Percentiles rank a stretch among this genome's conserved stretches.
Evolutionary conservation across 2,888 invertebrate genomes (phyloP).

Genomic region (Heliothis peltigera): DNA sequence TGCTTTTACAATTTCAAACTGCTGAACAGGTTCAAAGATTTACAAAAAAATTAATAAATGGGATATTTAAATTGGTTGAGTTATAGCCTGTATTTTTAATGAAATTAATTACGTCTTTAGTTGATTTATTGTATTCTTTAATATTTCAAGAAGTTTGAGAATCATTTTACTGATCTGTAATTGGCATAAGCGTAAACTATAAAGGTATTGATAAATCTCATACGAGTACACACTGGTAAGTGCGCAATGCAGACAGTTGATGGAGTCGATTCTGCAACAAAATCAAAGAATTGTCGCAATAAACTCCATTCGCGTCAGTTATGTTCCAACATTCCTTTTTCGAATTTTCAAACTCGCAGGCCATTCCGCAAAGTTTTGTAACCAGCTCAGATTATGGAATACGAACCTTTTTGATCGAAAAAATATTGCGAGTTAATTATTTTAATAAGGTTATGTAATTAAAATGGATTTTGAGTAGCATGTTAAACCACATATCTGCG

Average conservation of each 20-base stretch:
- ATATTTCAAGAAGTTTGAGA: too few relatives aligned
- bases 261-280: constrained; percentile 49
- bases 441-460: constrained; percentile 23
- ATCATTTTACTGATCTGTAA: too few relatives aligned
- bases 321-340: constrained; percentile 52
- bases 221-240: constrained; percentile 27
- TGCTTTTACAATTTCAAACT: too few relatives aligned
- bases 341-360: constrained; percentile 41
- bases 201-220: constrained; percentile 23
- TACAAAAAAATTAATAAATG: too few relatives aligned
- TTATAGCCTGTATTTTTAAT: too few relatives aligned
- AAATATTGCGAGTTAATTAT: constrained; percentile 19
- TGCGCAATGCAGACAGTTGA: constrained; percentile 42
- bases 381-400: constrained; percentile 26
- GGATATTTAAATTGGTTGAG: too few relatives aligned
- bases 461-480: constrained; percentile 1
- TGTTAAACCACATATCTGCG: not conserved
- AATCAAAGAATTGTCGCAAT: constrained; percentile 53
- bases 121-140: too few relatives aligned
- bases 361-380: constrained; percentile 47
- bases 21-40: too few relatives aligned
- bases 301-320: constrained; percentile 48
- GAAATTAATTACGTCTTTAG: too few relatives aligned
- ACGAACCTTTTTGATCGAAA: constrained; percentile 23
- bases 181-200: not conserved